Evolutionary conservation across 2,113 vertebrate genomes (phyloP).

Genomic region (Ageneiosus marmoratus): DNA sequence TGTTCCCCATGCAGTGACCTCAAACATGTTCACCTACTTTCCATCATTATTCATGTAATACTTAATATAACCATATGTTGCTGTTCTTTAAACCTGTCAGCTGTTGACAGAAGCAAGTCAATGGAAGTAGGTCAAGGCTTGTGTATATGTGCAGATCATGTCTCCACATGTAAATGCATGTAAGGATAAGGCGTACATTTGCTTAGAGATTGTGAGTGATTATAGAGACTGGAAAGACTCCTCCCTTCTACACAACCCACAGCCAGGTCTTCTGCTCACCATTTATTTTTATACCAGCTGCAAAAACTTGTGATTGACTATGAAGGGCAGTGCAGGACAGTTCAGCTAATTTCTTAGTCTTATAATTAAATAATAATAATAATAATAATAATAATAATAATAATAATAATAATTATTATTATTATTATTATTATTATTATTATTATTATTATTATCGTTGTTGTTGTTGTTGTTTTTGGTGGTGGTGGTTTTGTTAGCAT

Average conservation of each 20-base stretch:
- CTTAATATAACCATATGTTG: not conserved
- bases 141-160: not conserved
- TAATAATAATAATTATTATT: too few relatives aligned
- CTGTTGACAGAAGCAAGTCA: not conserved
- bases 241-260: not conserved
- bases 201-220: not conserved
- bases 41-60: not conserved
- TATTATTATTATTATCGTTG: too few relatives aligned
- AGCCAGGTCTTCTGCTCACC: not conserved
- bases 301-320: not conserved
- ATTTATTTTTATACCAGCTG: not conserved
- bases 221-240: not conserved
- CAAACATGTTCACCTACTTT: constrained; percentile 15
- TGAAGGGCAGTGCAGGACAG: not conserved
- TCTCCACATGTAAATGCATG: not conserved
- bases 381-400: too few relatives aligned
- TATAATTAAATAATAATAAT: too few relatives aligned
- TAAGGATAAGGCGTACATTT: not conserved
- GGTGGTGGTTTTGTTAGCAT: not conserved
- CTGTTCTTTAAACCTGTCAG: not conserved
- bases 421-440: too few relatives aligned
- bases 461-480: too few relatives aligned
- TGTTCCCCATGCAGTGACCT: not conserved
- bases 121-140: constrained; percentile 21
- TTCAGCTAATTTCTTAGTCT: not conserved